A percentile compares a stretch with the other conserved stretches of the same genome.
These are phyloP conservation scores for Aphelenchoides bicaudatus DNA, from an alignment of 2,888 invertebrate species.

Conservation along the genomic window DNA sequence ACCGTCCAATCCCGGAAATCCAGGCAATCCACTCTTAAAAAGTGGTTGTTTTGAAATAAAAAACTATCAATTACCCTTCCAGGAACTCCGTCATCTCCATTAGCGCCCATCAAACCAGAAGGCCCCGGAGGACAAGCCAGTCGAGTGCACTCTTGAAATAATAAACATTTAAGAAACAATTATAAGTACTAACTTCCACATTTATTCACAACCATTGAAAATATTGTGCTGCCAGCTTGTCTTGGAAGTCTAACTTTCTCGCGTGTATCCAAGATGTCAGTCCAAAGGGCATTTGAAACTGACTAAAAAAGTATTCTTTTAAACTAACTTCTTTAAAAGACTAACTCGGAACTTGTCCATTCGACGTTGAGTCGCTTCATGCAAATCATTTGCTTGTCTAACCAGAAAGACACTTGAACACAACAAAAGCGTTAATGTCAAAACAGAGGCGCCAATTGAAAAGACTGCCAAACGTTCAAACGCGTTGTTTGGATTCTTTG, in stretches of 20 bases:
- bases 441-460: background rate
- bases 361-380: background rate
- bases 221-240: background rate
- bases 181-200: slow-evolving; percentile 1
- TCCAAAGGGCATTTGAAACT: slow-evolving; percentile 7
- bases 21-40: slow-evolving; percentile 17
- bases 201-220: background rate
- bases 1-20: slow-evolving; percentile 24
- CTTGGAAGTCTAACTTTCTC: background rate
- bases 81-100: background rate
- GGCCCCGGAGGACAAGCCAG: background rate
- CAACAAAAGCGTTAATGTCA: slow-evolving; percentile 1
- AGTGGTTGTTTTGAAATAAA: background rate
- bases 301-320: background rate
- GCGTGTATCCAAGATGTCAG: slow-evolving; percentile 4
- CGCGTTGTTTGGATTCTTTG: no score
- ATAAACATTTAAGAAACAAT: background rate
- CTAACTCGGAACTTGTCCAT: slow-evolving; percentile 9
- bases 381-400: background rate
- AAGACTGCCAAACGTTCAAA: background rate
- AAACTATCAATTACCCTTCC: background rate
- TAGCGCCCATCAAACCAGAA: background rate
- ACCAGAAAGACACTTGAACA: background rate
- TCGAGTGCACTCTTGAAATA: background rate
- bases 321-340: background rate